Percentiles rank a stretch among this genome's conserved stretches.
Evolutionary conservation across 1,140 invertebrate species (phyloP).

Genomic region (Lordiphosa clarofinis): DNA sequence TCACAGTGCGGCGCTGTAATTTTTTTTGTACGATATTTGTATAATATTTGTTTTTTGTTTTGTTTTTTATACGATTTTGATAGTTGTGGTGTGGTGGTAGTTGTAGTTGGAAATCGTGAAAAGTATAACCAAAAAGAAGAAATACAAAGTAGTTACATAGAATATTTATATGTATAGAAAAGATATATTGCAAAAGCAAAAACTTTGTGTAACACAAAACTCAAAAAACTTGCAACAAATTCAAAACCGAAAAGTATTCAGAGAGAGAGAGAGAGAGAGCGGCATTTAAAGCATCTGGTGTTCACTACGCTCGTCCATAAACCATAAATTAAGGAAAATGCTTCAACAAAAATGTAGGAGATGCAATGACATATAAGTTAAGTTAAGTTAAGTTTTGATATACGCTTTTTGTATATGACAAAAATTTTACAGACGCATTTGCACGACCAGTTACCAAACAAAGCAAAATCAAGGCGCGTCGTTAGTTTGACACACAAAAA

Average conservation of each 20-base stretch:
- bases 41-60: conserved; percentile 41
- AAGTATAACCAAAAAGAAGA: conserved; percentile 60
- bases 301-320: conserved; percentile 14
- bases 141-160: conserved; percentile 61
- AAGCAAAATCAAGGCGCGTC: conserved; percentile 14
- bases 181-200: conserved; percentile 31
- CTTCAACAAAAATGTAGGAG: conserved; percentile 43
- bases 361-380: conserved; percentile 44
- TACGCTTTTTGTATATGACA: too few relatives aligned
- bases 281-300: conserved; percentile 8
- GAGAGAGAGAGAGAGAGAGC: conserved; percentile 10
- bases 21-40: conserved; percentile 51
- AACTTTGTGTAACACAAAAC: conserved; percentile 22
- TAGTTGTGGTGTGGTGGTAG: conserved; percentile 25
- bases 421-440: conserved; percentile 40
- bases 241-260: conserved; percentile 2
- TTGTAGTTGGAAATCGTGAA: conserved; percentile 53
- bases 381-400: conserved; percentile 17
- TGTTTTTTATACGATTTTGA: conserved; percentile 27
- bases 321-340: neutral
- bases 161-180: conserved; percentile 31
- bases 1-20: conserved; percentile 80
- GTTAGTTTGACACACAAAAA: conserved; percentile 6
- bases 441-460: conserved; percentile 51
- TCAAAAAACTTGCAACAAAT: conserved; percentile 27